A percentile compares a stretch with the other conserved stretches of the same genome.
Conservation (phyloP, 2,113 vertebrate species). For the Tetraodon nigroviridis region DNA sequence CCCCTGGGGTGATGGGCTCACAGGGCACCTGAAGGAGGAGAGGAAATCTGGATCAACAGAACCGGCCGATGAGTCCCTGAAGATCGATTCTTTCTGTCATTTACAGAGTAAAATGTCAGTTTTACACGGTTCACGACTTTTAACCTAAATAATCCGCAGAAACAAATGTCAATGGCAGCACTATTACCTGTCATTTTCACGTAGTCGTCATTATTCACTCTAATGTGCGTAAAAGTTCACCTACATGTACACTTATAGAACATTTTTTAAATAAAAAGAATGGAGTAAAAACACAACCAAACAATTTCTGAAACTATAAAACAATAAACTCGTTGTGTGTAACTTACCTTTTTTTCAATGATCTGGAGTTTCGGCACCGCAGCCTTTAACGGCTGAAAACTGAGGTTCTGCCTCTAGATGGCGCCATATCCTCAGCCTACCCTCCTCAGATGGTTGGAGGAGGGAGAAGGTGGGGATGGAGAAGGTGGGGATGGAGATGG, state of each 20-base stretch:
- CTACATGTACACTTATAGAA: too few relatives aligned
- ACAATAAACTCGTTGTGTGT: not conserved
- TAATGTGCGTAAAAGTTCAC: too few relatives aligned
- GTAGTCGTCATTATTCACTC: not conserved
- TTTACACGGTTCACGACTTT: too few relatives aligned
- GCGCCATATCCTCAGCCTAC: conserved; percentile 51
- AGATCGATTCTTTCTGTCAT: too few relatives aligned
- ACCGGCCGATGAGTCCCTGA: too few relatives aligned
- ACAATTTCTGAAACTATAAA: not conserved
- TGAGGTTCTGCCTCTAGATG: conserved; percentile 63
- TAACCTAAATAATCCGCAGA: not conserved
- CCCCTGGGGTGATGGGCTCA: not conserved
- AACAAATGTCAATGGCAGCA: not conserved
- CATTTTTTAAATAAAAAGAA: too few relatives aligned
- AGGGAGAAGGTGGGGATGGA: conserved; percentile 5
- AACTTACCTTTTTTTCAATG: not conserved
- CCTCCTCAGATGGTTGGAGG: conserved; percentile 14
- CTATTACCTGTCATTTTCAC: not conserved
- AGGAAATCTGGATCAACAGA: too few relatives aligned
- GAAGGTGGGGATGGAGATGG: not conserved
- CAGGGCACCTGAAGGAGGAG: too few relatives aligned
- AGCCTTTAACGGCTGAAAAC: not conserved
- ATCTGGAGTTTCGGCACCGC: too few relatives aligned
- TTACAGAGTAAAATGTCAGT: too few relatives aligned
- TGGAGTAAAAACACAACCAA: too few relatives aligned